Evolutionary conservation across 2,797 vertebrate species (phyloP), one percentile per base, ranked within the genome.

Genomic region (Dermochelys coriacea): DNA sequence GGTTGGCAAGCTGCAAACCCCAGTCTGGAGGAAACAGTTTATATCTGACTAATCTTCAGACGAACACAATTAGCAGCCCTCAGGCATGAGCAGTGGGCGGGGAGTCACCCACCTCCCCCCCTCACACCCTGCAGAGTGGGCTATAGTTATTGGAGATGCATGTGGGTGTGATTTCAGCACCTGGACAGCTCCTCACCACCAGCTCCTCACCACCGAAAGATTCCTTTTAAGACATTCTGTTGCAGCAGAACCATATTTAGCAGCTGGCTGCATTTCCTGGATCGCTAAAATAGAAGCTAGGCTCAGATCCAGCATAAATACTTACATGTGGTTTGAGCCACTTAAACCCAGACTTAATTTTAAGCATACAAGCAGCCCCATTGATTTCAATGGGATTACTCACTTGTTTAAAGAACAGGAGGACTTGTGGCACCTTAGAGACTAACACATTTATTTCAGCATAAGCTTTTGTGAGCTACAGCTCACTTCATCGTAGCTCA

Each of bases 31-130:
- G 27, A 68, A 93, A 91, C 68, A 94, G 79, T 74, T 87, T 86
- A 37, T 37, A 37, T 87, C 89, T 94, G 93, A 94, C 79, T 91
- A 84, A 93, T 84, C 85, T 59, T 51, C 75, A 93, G 82, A 59
- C 10, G 51, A 86, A 47, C 47, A 74, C 64, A 80, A 95, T 94
- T 85, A 94, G 77, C 41, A 74, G 81, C 54, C 31, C 68, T 71
- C 12, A 14, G 78, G 12, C 0, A 1, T 78, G 55, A 50, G 15
- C 61, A 61, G 90, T 8, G 47, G 57, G 77, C 52, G 1, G 18
- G 80, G n/a, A 86, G 14, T 84, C 54, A 10, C 7, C 71, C 61
- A 18, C 88, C 59, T 78, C 1, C 0, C 50, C 37, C 50, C 27
- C 49, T 52, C 61, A 25, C 0, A 7, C 29, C 29, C 59, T 0